Evolutionary conservation across 2,113 vertebrate species (phyloP).

Genomic region (Manacus vitellinus): DNA sequence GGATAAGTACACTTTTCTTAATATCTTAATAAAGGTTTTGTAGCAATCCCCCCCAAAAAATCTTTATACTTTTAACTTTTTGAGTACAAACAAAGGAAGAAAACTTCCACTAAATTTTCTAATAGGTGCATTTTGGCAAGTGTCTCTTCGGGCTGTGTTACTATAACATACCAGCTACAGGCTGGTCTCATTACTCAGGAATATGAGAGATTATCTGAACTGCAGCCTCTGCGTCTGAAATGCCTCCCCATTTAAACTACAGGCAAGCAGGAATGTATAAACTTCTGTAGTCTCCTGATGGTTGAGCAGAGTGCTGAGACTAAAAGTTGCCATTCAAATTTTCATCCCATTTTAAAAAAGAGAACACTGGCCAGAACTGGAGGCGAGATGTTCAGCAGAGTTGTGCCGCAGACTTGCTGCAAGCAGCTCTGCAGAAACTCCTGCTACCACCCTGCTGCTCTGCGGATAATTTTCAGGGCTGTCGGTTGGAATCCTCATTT

Average conservation of each 20-base stretch:
- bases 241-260: background rate
- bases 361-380: background rate
- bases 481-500: constrained; percentile 1
- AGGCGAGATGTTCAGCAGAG: background rate
- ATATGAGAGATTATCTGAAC: background rate
- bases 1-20: background rate
- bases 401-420: background rate
- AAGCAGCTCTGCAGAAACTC: background rate
- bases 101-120: background rate
- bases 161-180: background rate
- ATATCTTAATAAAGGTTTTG: background rate
- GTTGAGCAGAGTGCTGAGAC: background rate
- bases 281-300: background rate
- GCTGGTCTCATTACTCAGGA: background rate
- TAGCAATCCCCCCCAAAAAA: background rate
- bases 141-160: background rate
- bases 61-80: background rate
- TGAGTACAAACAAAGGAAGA: background rate
- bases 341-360: background rate
- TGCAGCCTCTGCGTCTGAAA: background rate
- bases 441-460: background rate
- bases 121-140: background rate
- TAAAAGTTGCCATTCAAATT: background rate
- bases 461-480: background rate
- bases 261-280: background rate